Evolutionary conservation across 2,113 vertebrate species (phyloP).

Genomic region (Sebastes schlegelii): DNA sequence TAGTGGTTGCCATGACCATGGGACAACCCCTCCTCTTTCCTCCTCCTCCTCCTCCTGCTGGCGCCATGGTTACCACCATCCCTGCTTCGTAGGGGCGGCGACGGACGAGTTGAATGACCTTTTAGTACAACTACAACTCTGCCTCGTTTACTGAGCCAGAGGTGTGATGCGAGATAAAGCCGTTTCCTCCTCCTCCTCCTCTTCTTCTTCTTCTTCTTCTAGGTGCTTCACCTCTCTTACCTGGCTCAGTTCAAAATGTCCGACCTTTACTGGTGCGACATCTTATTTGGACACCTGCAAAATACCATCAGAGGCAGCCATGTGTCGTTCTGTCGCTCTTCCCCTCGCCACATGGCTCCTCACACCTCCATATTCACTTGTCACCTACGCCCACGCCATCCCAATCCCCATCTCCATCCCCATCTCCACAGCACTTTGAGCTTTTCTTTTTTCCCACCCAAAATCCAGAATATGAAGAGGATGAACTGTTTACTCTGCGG

Average conservation of each 20-base stretch:
- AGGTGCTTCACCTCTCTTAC: no score
- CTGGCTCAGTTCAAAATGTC: slow-evolving; percentile 56
- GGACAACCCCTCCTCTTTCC: slow-evolving; percentile 27
- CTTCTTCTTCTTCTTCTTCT: no score
- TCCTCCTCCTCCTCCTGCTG: slow-evolving; percentile 27
- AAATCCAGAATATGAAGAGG: no score
- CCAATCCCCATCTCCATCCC: background rate
- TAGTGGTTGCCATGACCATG: slow-evolving; percentile 56
- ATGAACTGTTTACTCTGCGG: no score
- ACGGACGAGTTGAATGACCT: slow-evolving; percentile 60
- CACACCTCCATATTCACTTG: slow-evolving; percentile 40
- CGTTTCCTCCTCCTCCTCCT: no score
- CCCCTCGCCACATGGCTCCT: slow-evolving; percentile 56
- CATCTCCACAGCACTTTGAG: background rate
- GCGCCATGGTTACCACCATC: slow-evolving; percentile 62
- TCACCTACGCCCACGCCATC: slow-evolving; percentile 38
- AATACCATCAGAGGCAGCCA: no score
- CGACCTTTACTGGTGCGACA: slow-evolving; percentile 44
- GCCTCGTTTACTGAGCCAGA: slow-evolving; percentile 5
- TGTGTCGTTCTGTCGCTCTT: background rate
- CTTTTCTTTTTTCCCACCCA: no score
- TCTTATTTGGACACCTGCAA: slow-evolving; percentile 5
- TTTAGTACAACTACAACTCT: slow-evolving; percentile 37
- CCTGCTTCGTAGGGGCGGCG: slow-evolving; percentile 7
- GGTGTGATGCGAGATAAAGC: background rate